Base-by-base conservation (phyloP, 35 echinoderm and acorn worm species). In the Apostichopus japonicus region DNA sequence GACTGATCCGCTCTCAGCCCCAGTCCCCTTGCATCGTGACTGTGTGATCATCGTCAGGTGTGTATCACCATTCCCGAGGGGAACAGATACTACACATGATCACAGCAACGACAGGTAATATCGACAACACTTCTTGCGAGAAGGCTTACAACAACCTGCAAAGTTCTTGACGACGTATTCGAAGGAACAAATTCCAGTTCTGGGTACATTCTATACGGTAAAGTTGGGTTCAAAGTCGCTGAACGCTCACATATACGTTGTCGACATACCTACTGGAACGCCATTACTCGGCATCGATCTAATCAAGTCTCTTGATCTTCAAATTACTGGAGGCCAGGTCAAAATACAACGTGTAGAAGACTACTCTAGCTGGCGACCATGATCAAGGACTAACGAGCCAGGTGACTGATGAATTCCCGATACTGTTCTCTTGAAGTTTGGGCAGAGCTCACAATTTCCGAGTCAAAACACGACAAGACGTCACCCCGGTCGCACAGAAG, bases 221-320 rank as follows among this genome's bases (percentile, higher is more conserved):
- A 87, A 61, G 9, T 16, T 82, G 5, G 79, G 79, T 11, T 9
- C 79, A 51, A 82, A 23, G 0, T 82, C 79, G 5, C 0, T 82
- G 5, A 82, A 82, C 0, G 54, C 79, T 13, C 4, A 82, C 22
- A 15, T 82, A n/a, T 83, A 80, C 77, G 70, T 92, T 59, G 90
- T 25, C 44, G 53, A 73, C 8, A 79, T 55, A 73, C 65, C 53
- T 1, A 86, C 8, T 17, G 62, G n/a, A 93, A 52, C 16, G 6
- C 79, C 70, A 44, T 76, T 93, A 5, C 86, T 96, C 9, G 94
- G 94, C 6, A 23, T 93, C 23, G 92, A 96, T 59, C 73, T 95
- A 19, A 90, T 96, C 79, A 56, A 56, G 27, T 17, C 71, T 79
- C 67, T 91, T 71, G 90, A 79, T 56, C 54, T 80, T 10, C 24